Evolutionary conservation across 1,140 invertebrate genomes (phyloP).

Genomic region (Andricus grossulariae): DNA sequence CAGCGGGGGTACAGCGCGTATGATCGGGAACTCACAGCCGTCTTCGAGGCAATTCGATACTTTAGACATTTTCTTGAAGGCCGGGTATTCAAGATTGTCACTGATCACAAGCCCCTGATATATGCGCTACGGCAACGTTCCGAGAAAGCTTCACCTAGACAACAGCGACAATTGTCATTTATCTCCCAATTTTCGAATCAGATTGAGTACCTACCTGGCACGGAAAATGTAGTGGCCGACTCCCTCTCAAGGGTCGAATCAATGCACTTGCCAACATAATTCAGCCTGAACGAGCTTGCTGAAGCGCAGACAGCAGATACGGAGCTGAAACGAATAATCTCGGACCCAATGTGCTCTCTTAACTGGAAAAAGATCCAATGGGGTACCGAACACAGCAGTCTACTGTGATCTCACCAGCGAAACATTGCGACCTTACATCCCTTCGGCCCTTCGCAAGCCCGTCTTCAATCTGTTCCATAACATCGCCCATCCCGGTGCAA

Average conservation of each 20-base stretch:
- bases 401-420: background rate
- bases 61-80: too few species aligned
- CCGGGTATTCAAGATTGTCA: too few species aligned
- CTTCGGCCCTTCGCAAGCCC: background rate
- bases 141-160: too few species aligned
- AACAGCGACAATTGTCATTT: too few species aligned
- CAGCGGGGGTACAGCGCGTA: too few species aligned
- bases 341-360: background rate
- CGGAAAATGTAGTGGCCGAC: background rate
- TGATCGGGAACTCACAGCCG: too few species aligned
- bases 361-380: background rate
- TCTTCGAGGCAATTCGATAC: accelerated
- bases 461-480: background rate
- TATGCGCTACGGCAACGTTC: too few species aligned
- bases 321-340: background rate
- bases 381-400: background rate
- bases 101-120: too few species aligned
- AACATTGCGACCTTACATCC: background rate
- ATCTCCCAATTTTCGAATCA: too few species aligned
- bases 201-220: background rate
- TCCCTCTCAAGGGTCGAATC: background rate
- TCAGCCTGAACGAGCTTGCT: background rate
- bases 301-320: background rate
- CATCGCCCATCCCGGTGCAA: background rate
- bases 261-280: background rate